Base-by-base conservation (phyloP, 2,888 invertebrate species). In the Epicampocera succincta region DNA sequence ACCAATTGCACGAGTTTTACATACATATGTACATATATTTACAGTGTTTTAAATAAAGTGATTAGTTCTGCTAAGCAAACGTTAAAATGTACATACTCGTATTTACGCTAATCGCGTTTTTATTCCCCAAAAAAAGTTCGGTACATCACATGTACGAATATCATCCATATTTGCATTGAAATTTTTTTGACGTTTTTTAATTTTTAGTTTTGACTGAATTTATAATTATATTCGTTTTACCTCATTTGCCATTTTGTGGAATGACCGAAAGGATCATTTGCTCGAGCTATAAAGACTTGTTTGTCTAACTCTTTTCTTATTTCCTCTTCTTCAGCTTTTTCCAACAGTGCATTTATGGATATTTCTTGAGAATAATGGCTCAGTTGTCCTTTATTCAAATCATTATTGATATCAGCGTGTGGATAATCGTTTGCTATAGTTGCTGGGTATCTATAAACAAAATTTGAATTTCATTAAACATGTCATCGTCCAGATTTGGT, bases 221-320 rank as follows among this genome's bases (percentile, higher is more conserved):
- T 25, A 5, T 25, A 25, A 2, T 21, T 68, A 8, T 33, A n/a
- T n/a, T n/a, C n/a, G n/a, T 33, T 12, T 33, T 83, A 88, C 89
- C 85, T 89, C 2, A 86, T 73, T 21, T 87, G 83, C 91, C 91
- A 91, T 69, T 88, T 89, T 79, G 90, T 90, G 42, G 91, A 91
- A 83, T 88, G 88, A 0, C 91, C 91, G 77, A 91, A 91, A 0
- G 91, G 91, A 86, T 91, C 89, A 74, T 91, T 91, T 3, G 88
- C 89, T 44, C 91, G 84, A 0, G 88, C 90, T 60, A 91, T 87
- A 46, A 89, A 91, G 12, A 91, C 85, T 76, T 89, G 87, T 38
- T 83, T 78, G 12, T 72, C 85, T 56, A 86, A 84, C 50, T 86
- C 74, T 3, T 83, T 61, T 52, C 19, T 50, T 0, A 63, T 38